Evolutionary conservation across 1,140 invertebrate species (phyloP), one percentile per base, ranked within the genome.

Genomic region (Mamestra configurata): DNA sequence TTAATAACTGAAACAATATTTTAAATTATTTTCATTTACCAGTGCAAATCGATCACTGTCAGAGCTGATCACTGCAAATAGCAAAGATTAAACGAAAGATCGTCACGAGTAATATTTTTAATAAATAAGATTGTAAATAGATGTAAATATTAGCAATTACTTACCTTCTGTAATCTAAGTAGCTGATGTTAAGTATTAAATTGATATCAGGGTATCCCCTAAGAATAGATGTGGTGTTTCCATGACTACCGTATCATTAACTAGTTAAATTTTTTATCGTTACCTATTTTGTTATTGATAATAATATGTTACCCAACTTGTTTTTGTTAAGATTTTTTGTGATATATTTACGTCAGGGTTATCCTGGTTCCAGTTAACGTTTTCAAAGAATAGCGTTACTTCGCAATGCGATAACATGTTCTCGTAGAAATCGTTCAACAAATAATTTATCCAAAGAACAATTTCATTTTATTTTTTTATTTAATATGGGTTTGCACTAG

Each of bases 171-270:
- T 77, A 77, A 80, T 82, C 75, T 82, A 81, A 73, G 84, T 86
- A 86, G 82, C 79, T 80, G 81, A 83, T 80, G 78, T 78, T 85
- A 84, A 84, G 77, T 86, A 86, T 81, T 86, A 83, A 91, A 89
- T 90, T 88, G 87, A 92, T 94, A 94, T 94, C 92, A 94, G 92
- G 92, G 92, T 94, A 94, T 86, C 86, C 90, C 92, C 90, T 89
- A 80, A 82, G 61, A 46, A 82, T 86, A 78, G 64, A 72, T 77
- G 57, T 51, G 82, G 79, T 82, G 82, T 80, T 81, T 81, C 46
- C 64, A 68, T 83, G 75, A 79, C 77, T 66, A 79, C 77, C 77
- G 70, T 76, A 80, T 76, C 35, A 64, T 53, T 18, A 3, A 40
- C 40, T 13, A 4, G 43, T 4, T 57, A 7, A 11, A 3, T 57